A percentile compares a stretch with the other conserved stretches of the same genome.
Evolutionary conservation across 1,140 invertebrate species (phyloP).

Genomic region (Sycophaga agraensis): DNA sequence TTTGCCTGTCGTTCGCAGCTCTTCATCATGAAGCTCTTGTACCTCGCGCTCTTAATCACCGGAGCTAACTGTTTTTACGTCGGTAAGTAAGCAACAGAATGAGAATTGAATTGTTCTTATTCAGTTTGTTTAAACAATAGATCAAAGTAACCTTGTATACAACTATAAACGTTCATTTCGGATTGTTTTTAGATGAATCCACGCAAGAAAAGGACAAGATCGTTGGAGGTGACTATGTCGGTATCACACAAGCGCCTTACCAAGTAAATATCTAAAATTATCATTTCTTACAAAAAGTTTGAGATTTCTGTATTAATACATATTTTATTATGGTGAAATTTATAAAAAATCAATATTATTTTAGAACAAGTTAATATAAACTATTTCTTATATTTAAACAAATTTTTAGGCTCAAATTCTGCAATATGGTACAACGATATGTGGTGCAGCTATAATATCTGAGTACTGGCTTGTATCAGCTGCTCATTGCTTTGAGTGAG

Average conservation of each 20-base stretch:
- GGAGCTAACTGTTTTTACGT: slow-evolving; percentile 11
- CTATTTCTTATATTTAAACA: neutral
- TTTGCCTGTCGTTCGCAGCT: slow-evolving; percentile 7
- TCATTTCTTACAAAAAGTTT: neutral
- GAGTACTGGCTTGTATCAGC: slow-evolving; percentile 26
- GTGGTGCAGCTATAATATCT: slow-evolving; percentile 27
- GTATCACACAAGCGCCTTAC: slow-evolving; percentile 16
- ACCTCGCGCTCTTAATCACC: neutral
- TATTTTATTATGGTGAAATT: too few species aligned
- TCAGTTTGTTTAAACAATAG: neutral
- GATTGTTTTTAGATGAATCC: neutral
- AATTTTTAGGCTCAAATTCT: slow-evolving; percentile 17
- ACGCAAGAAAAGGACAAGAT: neutral
- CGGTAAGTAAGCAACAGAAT: neutral
- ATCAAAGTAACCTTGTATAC: neutral
- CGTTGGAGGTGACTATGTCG: slow-evolving; percentile 12
- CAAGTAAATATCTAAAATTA: slow-evolving; percentile 11
- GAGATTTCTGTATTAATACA: too few species aligned
- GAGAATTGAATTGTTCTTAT: neutral
- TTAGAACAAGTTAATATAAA: neutral
- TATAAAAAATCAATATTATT: too few species aligned
- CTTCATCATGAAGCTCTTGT: slow-evolving; percentile 16
- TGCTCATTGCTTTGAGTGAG: slow-evolving; percentile 28
- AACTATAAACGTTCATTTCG: neutral
- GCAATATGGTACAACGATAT: slow-evolving; percentile 14